Evolutionary conservation across 2,797 vertebrate genomes (phyloP), one percentile per base, ranked within the genome.

Genomic region (Crenuchus spilurus): DNA sequence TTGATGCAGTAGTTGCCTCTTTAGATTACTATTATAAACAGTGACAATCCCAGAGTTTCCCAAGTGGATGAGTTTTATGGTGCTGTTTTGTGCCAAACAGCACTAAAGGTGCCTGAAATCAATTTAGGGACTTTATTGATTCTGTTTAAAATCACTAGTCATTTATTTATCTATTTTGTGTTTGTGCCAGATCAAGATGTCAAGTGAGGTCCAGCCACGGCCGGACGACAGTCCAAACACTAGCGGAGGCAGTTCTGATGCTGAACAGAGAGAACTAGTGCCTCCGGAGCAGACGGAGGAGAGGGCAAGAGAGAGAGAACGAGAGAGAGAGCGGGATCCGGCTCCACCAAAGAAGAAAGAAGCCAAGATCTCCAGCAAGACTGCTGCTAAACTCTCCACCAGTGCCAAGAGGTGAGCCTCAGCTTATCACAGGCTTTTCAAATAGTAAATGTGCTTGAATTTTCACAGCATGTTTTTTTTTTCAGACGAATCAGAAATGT

Each of bases 301-400:
- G 22, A 60, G 75, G 44, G 61, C 57, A 81, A 85, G 13, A 84
- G 87, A 72, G 77, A 84, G 4, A 86, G 97, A 98, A 88, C 92
- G 95, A 31, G 96, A 66, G 83, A 83, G 2, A 87, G 97, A 98
- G 88, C 92, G 95, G 28, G 96, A 97, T 76, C 95, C 97, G 84
- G 95, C 95, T 69, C 97, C 97, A 85, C 97, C 96, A 84, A 99
- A 98, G 89, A 99, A 98, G 92, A 99, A 98, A 87, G 97, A 99
- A 84, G 96, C 95, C 52, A 99, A 98, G 92, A 97, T 99, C 88
- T 98, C 96, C 63, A 98, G 96, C 90, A 99, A 99, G 93, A 99
- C 97, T 0, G 97, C 97, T 52, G 97, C 97, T 87, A 99, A 99
- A 88, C 91, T 99, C 86, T 99, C 97, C 79, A 99, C 97, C 77